Evolutionary conservation across 1,140 invertebrate species (phyloP).

Genomic region (Danaus plexippus): DNA sequence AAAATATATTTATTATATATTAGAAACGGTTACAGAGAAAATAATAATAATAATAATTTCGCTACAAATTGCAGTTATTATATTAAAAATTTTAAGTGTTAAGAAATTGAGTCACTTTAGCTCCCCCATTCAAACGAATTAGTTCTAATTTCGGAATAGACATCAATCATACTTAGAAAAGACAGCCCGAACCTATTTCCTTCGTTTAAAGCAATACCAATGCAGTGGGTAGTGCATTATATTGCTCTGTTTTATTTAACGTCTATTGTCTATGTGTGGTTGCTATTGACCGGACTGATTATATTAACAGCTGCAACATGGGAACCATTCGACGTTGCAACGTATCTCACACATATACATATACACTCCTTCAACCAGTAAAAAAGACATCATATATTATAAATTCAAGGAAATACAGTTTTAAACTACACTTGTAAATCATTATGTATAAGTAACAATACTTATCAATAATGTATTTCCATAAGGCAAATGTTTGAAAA

Average conservation of each 20-base stretch:
- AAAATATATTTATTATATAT: too few relatives aligned
- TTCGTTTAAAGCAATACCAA: slow-evolving; percentile 27
- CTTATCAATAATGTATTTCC: too few relatives aligned
- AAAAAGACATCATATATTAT: background rate
- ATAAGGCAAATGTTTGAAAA: too few relatives aligned
- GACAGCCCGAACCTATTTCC: slow-evolving; percentile 35
- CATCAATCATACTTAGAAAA: slow-evolving; percentile 61
- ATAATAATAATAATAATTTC: too few relatives aligned
- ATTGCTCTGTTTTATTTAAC: background rate
- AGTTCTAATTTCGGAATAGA: slow-evolving; percentile 51
- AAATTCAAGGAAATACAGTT: too few relatives aligned
- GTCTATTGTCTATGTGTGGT: background rate
- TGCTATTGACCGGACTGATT: background rate
- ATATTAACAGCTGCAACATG: background rate
- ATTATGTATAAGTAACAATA: too few relatives aligned
- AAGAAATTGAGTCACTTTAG: slow-evolving; percentile 13
- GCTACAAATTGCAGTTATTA: too few relatives aligned
- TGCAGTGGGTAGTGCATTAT: slow-evolving; percentile 10
- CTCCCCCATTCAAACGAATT: slow-evolving; percentile 51
- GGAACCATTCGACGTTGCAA: too few relatives aligned
- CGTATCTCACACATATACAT: background rate
- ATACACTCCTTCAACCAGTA: background rate
- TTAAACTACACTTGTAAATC: too few relatives aligned
- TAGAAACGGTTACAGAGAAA: too few relatives aligned
- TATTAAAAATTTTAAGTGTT: too few relatives aligned